These are phyloP conservation scores for Oreochromis niloticus DNA, from an alignment of 2,113 vertebrate genomes.

Conservation along the genomic window DNA sequence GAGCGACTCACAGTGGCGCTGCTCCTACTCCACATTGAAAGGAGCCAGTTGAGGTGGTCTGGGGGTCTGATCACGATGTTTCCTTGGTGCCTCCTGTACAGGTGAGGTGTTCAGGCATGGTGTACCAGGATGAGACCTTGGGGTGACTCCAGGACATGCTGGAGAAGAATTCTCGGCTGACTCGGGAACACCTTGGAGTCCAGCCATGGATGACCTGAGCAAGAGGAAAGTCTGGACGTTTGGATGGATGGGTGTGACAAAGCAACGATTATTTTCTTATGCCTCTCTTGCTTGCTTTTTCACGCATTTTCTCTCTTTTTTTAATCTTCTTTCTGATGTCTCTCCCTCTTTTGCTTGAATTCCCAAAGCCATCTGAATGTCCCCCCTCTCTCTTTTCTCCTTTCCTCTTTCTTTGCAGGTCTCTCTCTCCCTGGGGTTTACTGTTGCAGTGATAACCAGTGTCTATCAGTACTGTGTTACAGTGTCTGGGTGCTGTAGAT, in stretches of 20 bases:
- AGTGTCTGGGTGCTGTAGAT: slow-evolving; percentile 38
- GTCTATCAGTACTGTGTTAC: background rate
- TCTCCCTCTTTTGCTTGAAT: background rate
- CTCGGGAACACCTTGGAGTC: background rate
- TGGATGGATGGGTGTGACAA: background rate
- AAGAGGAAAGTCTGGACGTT: background rate
- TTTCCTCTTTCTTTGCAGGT: background rate
- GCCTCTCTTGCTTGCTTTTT: background rate
- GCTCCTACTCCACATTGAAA: background rate
- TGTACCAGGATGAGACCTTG: background rate
- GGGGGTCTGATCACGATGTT: background rate
- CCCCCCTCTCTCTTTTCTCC: background rate
- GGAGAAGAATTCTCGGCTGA: background rate
- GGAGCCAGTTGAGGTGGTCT: background rate
- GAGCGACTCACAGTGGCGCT: background rate
- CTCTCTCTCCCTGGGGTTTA: background rate
- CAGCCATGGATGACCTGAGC: background rate
- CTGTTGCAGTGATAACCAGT: slow-evolving; percentile 9
- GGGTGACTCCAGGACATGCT: background rate
- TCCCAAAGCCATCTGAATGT: background rate
- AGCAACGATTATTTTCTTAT: background rate
- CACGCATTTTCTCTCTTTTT: background rate
- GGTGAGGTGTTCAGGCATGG: background rate
- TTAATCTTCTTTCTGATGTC: background rate
- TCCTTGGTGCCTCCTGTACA: background rate